Evolutionary conservation across 2,888 invertebrate species (phyloP), one percentile per base, ranked within the genome.

Genomic region (Pterobdella sp.): DNA sequence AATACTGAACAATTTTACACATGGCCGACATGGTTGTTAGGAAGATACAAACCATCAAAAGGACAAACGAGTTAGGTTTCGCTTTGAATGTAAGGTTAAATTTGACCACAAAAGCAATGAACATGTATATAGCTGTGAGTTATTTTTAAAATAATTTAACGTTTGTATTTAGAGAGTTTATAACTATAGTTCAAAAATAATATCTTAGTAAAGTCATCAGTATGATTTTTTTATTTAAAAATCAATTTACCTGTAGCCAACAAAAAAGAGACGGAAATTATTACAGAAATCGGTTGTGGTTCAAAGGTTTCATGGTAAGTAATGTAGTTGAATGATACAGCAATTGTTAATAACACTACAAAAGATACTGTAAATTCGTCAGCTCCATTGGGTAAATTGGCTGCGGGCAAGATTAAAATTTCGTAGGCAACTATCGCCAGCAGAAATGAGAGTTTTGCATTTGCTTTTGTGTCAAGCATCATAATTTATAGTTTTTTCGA

Each of bases 91-190:
- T 63, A 14, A 71, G n/a, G 35, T 71, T 71, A 26, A 60, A 35
- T 26, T 56, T 56, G 34, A 71, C 26, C 36, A 60, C 34, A 31
- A 71, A 71, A 18, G 63, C 36, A n/a, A 63, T 52, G 52, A 71
- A 71, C 71, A 71, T 71, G 63, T 71, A 71, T 18, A 71, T 34
- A 34, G 29, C 71, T 71, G 71, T 10, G 36, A 63, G 29, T 1
- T 37, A 10, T 67, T 68, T 68, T 37, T 68, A 37, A 34, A 31
- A 67, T 7, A 31, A 31, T 67, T 22, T 34, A 32, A 10, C 7
- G 29, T 34, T 10, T 67, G 10, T 4, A 14, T 14, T 34, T 67
- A 31, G 18, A 65, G 32, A 29, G 35, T 32, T 29, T 65, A 10
- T 34, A 65, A 31, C 26, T 31, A 65, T 22, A 56, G 60, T 56